Percentiles rank a stretch among this genome's conserved stretches.
Evolutionary conservation across 2,113 vertebrate genomes (phyloP).

Genomic region (Istiophorus platypterus): DNA sequence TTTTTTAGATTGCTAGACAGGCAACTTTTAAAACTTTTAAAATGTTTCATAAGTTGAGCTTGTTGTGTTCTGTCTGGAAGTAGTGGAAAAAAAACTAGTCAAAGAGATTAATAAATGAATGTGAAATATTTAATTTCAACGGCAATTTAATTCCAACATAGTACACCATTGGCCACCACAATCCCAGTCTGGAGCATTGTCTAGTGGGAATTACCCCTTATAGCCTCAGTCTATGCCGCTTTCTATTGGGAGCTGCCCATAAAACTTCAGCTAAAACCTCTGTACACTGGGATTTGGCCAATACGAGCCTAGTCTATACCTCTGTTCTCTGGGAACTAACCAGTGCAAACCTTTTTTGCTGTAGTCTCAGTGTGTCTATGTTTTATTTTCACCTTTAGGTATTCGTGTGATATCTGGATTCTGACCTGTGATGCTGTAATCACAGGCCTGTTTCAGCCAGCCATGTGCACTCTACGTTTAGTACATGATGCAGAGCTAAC

Average conservation of each 20-base stretch:
- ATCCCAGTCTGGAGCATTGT: neutral
- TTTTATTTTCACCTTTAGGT: neutral
- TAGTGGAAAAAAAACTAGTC: no score
- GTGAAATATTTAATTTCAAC: no score
- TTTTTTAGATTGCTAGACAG: no score
- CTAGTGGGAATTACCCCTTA: conserved; percentile 8
- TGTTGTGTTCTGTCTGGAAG: no score
- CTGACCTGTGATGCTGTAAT: conserved; percentile 22
- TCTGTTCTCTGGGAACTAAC: conserved; percentile 20
- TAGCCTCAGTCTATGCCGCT: neutral
- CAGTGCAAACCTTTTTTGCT: conserved; percentile 13
- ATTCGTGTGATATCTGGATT: conserved; percentile 16
- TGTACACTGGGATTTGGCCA: conserved; percentile 39
- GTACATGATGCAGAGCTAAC: conserved; percentile 66
- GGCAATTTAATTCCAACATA: neutral
- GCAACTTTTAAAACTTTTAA: no score
- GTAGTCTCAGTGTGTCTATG: conserved; percentile 2
- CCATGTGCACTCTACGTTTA: conserved; percentile 51
- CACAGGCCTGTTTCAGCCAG: conserved; percentile 19
- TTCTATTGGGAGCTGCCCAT: conserved; percentile 22
- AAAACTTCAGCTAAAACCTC: conserved; percentile 34
- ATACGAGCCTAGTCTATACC: conserved; percentile 33
- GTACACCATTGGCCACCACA: neutral
- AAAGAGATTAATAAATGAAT: no score
- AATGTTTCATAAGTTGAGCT: no score